Percentiles rank a stretch among this genome's conserved stretches.
phyloP scores from a whole-genome alignment of 2,888 invertebrate species.

The Parascotia fuliginaria region DNA sequence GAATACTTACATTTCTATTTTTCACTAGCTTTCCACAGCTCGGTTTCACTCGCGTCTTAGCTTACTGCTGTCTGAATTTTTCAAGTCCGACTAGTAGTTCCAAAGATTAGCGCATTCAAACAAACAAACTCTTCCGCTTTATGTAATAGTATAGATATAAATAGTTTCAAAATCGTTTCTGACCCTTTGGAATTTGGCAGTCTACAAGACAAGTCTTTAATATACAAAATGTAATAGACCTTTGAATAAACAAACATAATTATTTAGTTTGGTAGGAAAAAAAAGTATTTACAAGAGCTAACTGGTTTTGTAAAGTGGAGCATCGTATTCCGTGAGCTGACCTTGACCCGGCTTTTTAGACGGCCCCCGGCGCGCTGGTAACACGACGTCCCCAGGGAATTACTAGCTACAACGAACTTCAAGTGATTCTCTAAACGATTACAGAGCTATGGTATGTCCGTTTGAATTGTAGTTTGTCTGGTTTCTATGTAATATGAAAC shows the following conservation, averaged over 20 bases:
- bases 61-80: no score
- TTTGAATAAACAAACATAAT: slow-evolving; percentile 3
- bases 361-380: slow-evolving; percentile 28
- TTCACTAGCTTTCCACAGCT: no score
- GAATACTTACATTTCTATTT: no score
- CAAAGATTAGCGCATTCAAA: no score
- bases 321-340: slow-evolving; percentile 34
- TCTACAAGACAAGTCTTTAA: not conserved
- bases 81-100: no score
- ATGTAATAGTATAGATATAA: no score
- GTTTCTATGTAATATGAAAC: no score
- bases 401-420: slow-evolving; percentile 23
- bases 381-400: slow-evolving; percentile 26
- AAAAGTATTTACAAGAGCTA: slow-evolving; percentile 23
- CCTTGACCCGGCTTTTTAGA: slow-evolving; percentile 44
- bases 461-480: not conserved
- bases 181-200: no score
- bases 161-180: no score
- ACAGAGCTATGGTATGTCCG: not conserved
- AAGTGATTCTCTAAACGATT: slow-evolving; percentile 16
- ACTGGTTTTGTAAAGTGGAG: slow-evolving; percentile 41
- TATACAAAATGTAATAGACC: slow-evolving; percentile 8
- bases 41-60: no score
- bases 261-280: slow-evolving; percentile 6
- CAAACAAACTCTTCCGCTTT: no score